These are phyloP conservation scores for Parasteatoda lunata DNA, from an alignment of 2,888 invertebrate genomes.

Conservation along the genomic window DNA sequence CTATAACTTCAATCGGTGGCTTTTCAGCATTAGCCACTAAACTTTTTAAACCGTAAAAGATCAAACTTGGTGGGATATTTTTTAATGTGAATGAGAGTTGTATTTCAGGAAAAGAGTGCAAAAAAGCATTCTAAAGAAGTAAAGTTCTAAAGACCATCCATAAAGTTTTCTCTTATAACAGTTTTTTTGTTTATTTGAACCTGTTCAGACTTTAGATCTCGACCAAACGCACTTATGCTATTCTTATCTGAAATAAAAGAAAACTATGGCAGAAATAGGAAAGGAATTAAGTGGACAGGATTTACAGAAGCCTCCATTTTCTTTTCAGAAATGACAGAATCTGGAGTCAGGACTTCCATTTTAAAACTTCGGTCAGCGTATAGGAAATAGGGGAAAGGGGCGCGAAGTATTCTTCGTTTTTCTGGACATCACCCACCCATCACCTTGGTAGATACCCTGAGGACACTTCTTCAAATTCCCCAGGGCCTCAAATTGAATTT, in stretches of 20 bases:
- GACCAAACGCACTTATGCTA: too few relatives aligned
- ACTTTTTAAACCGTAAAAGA: too few relatives aligned
- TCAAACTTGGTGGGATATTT: too few relatives aligned
- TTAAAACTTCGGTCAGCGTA: slow-evolving; percentile 34
- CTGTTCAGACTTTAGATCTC: too few relatives aligned
- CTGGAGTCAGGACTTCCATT: not conserved
- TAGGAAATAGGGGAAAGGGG: not conserved
- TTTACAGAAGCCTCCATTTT: not conserved
- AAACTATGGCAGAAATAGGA: not conserved
- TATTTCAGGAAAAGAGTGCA: too few relatives aligned
- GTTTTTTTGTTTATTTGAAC: too few relatives aligned
- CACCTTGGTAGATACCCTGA: slow-evolving; percentile 24
- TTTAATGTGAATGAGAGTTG: too few relatives aligned
- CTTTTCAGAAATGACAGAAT: slow-evolving; percentile 10
- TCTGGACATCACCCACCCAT: slow-evolving; percentile 9
- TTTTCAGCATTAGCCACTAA: too few relatives aligned
- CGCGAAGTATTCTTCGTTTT: not conserved
- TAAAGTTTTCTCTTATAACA: too few relatives aligned
- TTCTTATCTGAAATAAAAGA: not conserved
- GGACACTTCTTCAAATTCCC: slow-evolving; percentile 58
- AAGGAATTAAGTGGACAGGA: not conserved
- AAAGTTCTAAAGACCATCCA: too few relatives aligned
- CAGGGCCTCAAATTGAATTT: slow-evolving; percentile 63
- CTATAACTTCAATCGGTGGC: too few relatives aligned
- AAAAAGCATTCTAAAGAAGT: too few relatives aligned